Evolutionary conservation across 1,140 invertebrate species (phyloP).

Genomic region (Drosophila kepulauana): DNA sequence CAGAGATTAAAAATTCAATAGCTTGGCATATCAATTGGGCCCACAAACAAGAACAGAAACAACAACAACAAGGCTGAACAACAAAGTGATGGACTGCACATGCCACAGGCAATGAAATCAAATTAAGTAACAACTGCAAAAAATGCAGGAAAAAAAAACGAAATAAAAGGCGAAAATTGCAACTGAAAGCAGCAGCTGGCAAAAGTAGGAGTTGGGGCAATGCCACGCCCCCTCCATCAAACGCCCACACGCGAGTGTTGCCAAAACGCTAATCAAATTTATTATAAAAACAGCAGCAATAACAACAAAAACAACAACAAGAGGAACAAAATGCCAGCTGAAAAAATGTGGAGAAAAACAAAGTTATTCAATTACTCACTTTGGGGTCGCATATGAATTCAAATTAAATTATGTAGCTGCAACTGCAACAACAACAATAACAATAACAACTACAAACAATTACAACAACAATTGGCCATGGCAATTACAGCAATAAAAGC

Average conservation of each 20-base stretch:
- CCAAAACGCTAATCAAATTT: conserved; percentile 74
- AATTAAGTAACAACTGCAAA: conserved; percentile 7
- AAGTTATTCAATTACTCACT: conserved; percentile 83
- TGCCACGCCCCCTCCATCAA: conserved; percentile 17
- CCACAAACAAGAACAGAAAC: conserved; percentile 10
- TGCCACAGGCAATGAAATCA: conserved; percentile 35
- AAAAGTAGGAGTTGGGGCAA: not conserved
- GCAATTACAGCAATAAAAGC: conserved; percentile 81
- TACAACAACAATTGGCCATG: conserved; percentile 61
- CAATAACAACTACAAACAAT: not conserved
- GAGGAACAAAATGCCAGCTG: conserved; percentile 26
- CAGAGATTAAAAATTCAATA: conserved; percentile 51
- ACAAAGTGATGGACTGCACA: conserved; percentile 14
- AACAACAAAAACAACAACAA: conserved; percentile 30
- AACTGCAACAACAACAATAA: conserved; percentile 16
- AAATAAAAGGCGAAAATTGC: not conserved
- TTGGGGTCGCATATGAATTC: conserved; percentile 74
- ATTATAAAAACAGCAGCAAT: conserved; percentile 37
- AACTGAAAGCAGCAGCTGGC: not conserved
- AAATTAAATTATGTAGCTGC: conserved; percentile 81
- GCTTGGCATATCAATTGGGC: conserved; percentile 69
- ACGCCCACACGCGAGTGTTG: conserved; percentile 34
- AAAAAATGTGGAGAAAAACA: conserved; percentile 36
- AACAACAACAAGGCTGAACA: not conserved
- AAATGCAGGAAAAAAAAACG: not conserved